Evolutionary conservation across 2,797 vertebrate species (phyloP).

Genomic region (Sorex maritimensis): DNA sequence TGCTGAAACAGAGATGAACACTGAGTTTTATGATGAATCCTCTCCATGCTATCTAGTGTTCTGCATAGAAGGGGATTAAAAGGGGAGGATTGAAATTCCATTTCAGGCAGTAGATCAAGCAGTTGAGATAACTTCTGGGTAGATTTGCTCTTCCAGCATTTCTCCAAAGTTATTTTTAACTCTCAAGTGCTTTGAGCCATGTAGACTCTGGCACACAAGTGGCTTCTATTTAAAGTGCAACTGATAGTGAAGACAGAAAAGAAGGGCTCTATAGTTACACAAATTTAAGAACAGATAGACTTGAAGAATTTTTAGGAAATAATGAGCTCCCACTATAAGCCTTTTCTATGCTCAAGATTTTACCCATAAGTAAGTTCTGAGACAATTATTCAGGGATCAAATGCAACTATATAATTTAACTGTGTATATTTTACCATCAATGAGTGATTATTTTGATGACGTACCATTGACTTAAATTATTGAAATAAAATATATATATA

Average conservation of each 20-base stretch:
- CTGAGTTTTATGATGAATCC: slow-evolving; percentile 66
- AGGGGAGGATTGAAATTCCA: slow-evolving; percentile 93
- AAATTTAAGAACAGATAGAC: background rate
- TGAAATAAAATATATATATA: slow-evolving; percentile 49
- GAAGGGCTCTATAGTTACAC: background rate
- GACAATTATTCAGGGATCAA: slow-evolving; percentile 17
- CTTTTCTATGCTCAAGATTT: slow-evolving; percentile 28
- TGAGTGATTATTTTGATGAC: slow-evolving; percentile 49
- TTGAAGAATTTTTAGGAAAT: slow-evolving; percentile 48
- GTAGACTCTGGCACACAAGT: slow-evolving; percentile 87
- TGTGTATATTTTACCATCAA: background rate
- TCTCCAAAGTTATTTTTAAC: slow-evolving; percentile 96
- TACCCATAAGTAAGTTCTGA: slow-evolving; percentile 21
- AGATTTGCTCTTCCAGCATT: slow-evolving; percentile 94
- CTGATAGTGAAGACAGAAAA: slow-evolving; percentile 53
- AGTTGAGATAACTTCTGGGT: slow-evolving; percentile 92
- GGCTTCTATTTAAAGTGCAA: slow-evolving; percentile 81
- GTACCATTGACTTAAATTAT: slow-evolving; percentile 51
- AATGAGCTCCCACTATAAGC: background rate
- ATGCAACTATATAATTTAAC: slow-evolving; percentile 27
- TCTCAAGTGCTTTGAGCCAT: slow-evolving; percentile 90
- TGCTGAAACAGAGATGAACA: background rate
- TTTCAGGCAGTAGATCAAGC: slow-evolving; percentile 93
- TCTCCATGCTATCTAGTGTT: slow-evolving; percentile 84
- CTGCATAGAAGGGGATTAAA: slow-evolving; percentile 94